phyloP scores from a whole-genome alignment of 1,140 invertebrate genomes.

The Aricia agestis region DNA sequence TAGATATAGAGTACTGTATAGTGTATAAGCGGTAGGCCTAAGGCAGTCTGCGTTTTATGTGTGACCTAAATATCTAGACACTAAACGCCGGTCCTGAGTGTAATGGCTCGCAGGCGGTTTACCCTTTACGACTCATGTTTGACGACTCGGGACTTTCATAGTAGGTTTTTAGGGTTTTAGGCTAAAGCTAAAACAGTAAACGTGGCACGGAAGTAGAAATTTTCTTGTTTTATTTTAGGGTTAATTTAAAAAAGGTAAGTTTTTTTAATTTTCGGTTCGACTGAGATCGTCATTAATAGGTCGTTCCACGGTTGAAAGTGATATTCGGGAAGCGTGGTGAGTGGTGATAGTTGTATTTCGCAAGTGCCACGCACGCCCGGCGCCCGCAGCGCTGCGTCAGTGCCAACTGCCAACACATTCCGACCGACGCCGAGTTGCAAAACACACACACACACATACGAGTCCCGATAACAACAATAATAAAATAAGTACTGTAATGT shows the following conservation, averaged over 20 bases:
- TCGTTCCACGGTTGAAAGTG: conserved; percentile 36
- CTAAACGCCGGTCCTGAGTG: conserved; percentile 9
- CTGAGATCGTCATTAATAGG: no score
- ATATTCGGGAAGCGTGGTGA: conserved; percentile 10
- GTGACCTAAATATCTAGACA: neutral
- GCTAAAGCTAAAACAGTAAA: no score
- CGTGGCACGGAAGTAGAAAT: no score
- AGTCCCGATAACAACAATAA: neutral
- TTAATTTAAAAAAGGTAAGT: no score
- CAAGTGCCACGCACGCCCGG: conserved; percentile 43
- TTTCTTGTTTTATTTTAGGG: no score
- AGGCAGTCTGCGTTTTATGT: neutral
- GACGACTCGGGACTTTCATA: conserved; percentile 25
- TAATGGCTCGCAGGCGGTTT: neutral
- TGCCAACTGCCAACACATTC: conserved; percentile 52
- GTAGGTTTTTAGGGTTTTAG: conserved; percentile 26
- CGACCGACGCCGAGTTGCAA: conserved; percentile 43
- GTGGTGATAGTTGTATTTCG: conserved; percentile 37
- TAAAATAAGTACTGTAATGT: no score
- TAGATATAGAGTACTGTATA: neutral
- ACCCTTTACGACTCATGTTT: neutral
- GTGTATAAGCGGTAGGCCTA: conserved; percentile 20
- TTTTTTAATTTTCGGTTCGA: no score
- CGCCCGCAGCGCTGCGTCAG: conserved; percentile 24
- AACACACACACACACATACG: conserved; percentile 26